These are phyloP conservation scores for Pogonomyrmex californicus DNA, from an alignment of 1,140 invertebrate species.

Conservation along the genomic window DNA sequence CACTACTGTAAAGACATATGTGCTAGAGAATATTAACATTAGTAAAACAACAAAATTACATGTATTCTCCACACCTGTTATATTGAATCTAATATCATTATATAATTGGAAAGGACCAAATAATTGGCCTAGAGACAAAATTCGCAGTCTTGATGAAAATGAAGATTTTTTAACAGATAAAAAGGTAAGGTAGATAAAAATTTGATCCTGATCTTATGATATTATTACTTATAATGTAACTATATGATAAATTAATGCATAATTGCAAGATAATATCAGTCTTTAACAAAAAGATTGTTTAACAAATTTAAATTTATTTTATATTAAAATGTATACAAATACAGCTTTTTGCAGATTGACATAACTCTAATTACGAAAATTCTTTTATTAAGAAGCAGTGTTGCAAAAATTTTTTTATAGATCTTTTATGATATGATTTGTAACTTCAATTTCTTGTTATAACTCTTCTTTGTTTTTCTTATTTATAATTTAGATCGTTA, in stretches of 20 bases:
- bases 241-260: neutral
- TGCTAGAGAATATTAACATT: constrained; percentile 90
- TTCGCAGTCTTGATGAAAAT: constrained; percentile 72
- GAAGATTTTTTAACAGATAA: constrained; percentile 84
- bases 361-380: neutral
- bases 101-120: constrained; percentile 92
- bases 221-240: too few species aligned
- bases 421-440: neutral
- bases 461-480: constrained; percentile 55
- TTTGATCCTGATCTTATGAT: too few species aligned
- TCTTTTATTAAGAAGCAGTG: neutral
- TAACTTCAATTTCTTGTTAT: constrained; percentile 40
- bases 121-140: constrained; percentile 82
- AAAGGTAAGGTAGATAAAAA: constrained; percentile 78
- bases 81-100: constrained; percentile 90
- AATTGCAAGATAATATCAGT: constrained; percentile 22
- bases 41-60: constrained; percentile 92
- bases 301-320: neutral
- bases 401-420: neutral
- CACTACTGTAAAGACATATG: constrained; percentile 89
- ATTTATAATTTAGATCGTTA: constrained; percentile 83
- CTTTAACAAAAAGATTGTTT: neutral
- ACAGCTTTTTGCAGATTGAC: neutral
- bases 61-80: constrained; percentile 90
- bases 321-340: constrained; percentile 36